phyloP scores from a whole-genome alignment of 2,797 vertebrate genomes.

The Phrynocephalus forsythii region DNA sequence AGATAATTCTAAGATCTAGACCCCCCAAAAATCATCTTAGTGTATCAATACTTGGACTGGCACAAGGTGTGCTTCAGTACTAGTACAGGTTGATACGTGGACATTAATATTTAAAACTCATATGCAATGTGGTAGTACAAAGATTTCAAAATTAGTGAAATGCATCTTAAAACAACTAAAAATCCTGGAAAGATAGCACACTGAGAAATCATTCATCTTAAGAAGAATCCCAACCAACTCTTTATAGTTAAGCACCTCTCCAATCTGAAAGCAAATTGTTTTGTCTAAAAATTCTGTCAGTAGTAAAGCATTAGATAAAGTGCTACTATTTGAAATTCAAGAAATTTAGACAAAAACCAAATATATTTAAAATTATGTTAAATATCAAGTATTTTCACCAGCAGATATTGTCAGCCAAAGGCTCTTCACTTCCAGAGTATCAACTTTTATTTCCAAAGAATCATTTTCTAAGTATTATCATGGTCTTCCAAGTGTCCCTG shows the following conservation, averaged over 20 bases:
- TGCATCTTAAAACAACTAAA: conserved; percentile 48
- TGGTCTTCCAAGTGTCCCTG: conserved; percentile 22
- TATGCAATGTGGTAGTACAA: conserved; percentile 57
- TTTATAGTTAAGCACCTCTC: conserved; percentile 64
- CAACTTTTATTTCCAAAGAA: background rate
- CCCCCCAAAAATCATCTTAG: background rate
- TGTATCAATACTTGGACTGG: background rate
- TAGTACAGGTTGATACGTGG: conserved; percentile 1
- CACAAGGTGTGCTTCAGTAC: background rate
- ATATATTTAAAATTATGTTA: conserved; percentile 67
- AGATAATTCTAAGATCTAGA: background rate
- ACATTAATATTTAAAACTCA: conserved; percentile 11
- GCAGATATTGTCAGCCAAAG: conserved; percentile 63
- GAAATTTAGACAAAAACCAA: conserved; percentile 56
- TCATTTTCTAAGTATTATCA: conserved; percentile 15
- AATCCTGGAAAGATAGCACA: conserved; percentile 55
- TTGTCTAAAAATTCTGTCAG: conserved; percentile 74
- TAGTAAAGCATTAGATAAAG: conserved; percentile 83
- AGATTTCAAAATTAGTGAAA: conserved; percentile 55
- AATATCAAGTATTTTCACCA: conserved; percentile 65
- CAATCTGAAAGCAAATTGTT: conserved; percentile 60
- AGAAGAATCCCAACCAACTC: conserved; percentile 62
- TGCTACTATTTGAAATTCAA: conserved; percentile 79
- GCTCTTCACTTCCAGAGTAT: conserved; percentile 37
- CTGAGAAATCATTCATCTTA: conserved; percentile 67